Conservation (phyloP, 1,140 invertebrate genomes). For the Diprion similis region DNA sequence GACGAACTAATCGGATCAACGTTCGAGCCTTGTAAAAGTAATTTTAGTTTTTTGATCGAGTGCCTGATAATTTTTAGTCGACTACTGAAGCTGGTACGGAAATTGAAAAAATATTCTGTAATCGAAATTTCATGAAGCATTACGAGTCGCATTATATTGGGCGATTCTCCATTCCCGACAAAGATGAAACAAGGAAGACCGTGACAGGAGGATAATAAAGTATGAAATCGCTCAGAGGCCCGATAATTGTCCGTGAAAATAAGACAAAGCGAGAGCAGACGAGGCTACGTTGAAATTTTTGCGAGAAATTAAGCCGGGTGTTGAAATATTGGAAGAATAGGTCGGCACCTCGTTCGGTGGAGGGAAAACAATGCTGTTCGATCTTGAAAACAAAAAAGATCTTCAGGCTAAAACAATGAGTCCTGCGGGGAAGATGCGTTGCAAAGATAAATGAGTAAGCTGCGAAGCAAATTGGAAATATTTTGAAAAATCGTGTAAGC, state of each 20-base stretch:
- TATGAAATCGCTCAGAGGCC: too few relatives aligned
- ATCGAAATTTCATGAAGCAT: too few relatives aligned
- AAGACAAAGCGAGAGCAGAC: constrained; percentile 40
- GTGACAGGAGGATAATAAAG: too few relatives aligned
- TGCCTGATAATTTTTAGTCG: too few relatives aligned
- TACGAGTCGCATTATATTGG: too few relatives aligned
- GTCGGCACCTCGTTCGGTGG: constrained; percentile 25
- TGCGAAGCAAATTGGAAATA: constrained; percentile 6
- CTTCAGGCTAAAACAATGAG: constrained; percentile 40
- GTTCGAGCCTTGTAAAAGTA: too few relatives aligned
- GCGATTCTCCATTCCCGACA: too few relatives aligned
- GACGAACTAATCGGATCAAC: too few relatives aligned
- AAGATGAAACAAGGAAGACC: too few relatives aligned
- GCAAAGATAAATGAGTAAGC: background rate
- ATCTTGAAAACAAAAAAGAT: constrained; percentile 20
- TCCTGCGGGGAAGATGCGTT: background rate
- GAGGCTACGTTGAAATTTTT: background rate
- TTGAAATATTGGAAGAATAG: constrained; percentile 23
- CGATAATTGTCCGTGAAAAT: constrained; percentile 42
- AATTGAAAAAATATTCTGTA: too few relatives aligned
- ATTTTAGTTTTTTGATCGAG: too few relatives aligned
- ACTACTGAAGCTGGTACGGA: too few relatives aligned
- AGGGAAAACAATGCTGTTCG: constrained; percentile 12
- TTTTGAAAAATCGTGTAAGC: constrained; percentile 32
- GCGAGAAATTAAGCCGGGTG: constrained; percentile 23